These are phyloP conservation scores for Psilanteris sp. DNA, from an alignment of 1,140 invertebrate species.

Conservation along the genomic window DNA sequence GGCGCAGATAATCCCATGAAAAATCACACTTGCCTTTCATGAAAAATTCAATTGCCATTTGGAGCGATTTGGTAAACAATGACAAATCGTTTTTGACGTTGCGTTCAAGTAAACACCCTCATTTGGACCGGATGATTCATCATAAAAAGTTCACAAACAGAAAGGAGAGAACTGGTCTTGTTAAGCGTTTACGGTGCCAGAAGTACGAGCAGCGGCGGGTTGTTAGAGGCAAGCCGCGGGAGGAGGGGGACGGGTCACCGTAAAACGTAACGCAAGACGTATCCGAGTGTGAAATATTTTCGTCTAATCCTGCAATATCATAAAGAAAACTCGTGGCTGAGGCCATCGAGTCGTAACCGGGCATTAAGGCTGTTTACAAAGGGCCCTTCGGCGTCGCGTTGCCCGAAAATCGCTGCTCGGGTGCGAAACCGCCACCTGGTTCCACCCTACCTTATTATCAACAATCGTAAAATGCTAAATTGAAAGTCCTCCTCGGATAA, in stretches of 20 bases:
- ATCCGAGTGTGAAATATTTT: constrained; percentile 80
- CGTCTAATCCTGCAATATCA: constrained; percentile 80
- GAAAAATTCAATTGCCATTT: constrained; percentile 41
- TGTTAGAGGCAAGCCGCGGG: constrained; percentile 6
- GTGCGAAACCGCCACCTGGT: constrained; percentile 75
- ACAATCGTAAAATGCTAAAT: constrained; percentile 80
- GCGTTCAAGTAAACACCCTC: constrained; percentile 25
- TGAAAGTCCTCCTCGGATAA: constrained; percentile 73
- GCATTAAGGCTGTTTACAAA: constrained; percentile 80
- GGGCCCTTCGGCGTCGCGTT: constrained; percentile 69
- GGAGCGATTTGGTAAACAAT: constrained; percentile 37
- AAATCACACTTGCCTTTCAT: constrained; percentile 35
- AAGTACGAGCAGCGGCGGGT: constrained; percentile 19
- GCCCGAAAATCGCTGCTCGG: constrained; percentile 68
- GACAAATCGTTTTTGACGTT: constrained; percentile 31
- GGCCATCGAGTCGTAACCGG: constrained; percentile 76
- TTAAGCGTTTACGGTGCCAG: constrained; percentile 42
- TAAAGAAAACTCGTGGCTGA: constrained; percentile 73
- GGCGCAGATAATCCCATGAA: constrained; percentile 34
- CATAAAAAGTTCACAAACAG: constrained; percentile 58
- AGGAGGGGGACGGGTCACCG: constrained; percentile 58
- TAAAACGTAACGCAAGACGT: constrained; percentile 78
- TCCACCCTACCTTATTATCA: constrained; percentile 77
- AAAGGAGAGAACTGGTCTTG: constrained; percentile 34
- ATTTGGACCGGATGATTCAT: constrained; percentile 40